Conservation (phyloP, 2,113 vertebrate genomes). For the Octodon degus region DNA sequence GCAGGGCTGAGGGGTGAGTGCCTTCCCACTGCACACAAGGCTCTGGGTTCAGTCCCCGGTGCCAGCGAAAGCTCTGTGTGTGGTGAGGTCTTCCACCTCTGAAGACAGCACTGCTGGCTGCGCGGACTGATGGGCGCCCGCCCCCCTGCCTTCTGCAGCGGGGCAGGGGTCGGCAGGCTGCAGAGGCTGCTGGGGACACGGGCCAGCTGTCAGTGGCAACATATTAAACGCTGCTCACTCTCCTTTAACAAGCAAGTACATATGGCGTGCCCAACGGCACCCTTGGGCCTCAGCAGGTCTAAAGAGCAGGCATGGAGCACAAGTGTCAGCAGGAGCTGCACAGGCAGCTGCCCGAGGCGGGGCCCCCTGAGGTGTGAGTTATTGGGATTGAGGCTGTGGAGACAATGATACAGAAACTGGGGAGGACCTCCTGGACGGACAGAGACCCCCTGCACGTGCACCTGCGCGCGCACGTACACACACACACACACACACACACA, state of each 20-base stretch:
- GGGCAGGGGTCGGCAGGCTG: background rate
- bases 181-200: background rate
- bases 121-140: background rate
- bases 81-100: background rate
- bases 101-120: background rate
- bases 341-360: fast-evolving
- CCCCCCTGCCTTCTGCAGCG: background rate
- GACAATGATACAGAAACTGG: background rate
- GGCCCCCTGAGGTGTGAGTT: fast-evolving
- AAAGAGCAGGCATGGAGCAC: background rate
- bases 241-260: background rate
- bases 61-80: background rate
- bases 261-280: background rate
- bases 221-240: background rate
- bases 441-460: background rate
- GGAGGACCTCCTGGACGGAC: background rate
- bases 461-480: background rate
- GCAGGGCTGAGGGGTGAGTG: background rate
- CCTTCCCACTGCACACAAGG: too few relatives aligned
- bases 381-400: fast-evolving
- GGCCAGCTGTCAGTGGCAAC: conserved; percentile 8
- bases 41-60: background rate
- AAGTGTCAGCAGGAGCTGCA: background rate
- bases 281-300: background rate
- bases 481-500: background rate